These are phyloP conservation scores for Brachypterus glaber DNA, from an alignment of 2,888 invertebrate genomes.

Conservation along the genomic window DNA sequence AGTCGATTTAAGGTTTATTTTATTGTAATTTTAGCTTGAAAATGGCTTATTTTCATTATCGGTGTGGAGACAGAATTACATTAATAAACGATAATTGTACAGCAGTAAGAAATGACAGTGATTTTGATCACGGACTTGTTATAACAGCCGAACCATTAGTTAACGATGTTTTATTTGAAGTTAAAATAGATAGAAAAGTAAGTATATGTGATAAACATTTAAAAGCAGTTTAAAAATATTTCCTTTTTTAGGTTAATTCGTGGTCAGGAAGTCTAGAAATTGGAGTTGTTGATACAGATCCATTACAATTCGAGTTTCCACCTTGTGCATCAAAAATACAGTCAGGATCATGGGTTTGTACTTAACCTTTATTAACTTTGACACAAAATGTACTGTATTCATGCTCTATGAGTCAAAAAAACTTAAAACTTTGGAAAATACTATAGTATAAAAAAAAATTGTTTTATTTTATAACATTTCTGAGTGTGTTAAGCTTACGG, in stretches of 20 bases:
- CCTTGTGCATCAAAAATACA: slow-evolving; percentile 70
- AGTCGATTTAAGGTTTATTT: too few species aligned
- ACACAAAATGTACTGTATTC: too few species aligned
- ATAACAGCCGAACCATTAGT: slow-evolving; percentile 69
- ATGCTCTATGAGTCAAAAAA: too few species aligned
- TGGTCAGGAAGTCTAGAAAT: slow-evolving; percentile 72
- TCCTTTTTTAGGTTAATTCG: slow-evolving; percentile 55
- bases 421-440: too few species aligned
- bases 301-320: slow-evolving; percentile 57
- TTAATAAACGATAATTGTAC: slow-evolving; percentile 76
- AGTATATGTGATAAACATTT: slow-evolving; percentile 18
- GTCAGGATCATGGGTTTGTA: slow-evolving; percentile 75
- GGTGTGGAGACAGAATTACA: slow-evolving; percentile 77
- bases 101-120: slow-evolving; percentile 67
- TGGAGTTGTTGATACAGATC: slow-evolving; percentile 62
- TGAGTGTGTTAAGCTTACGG: background rate
- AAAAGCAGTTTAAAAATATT: slow-evolving; percentile 3
- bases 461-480: background rate
- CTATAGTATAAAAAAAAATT: too few species aligned
- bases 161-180: slow-evolving; percentile 78
- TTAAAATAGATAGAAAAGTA: slow-evolving; percentile 84
- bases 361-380: too few species aligned
- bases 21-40: background rate
- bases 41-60: slow-evolving; percentile 61
- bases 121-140: slow-evolving; percentile 83